Evolutionary conservation across 2,797 vertebrate genomes (phyloP), one percentile per base, ranked within the genome.

Genomic region (Peromyscus eremicus): DNA sequence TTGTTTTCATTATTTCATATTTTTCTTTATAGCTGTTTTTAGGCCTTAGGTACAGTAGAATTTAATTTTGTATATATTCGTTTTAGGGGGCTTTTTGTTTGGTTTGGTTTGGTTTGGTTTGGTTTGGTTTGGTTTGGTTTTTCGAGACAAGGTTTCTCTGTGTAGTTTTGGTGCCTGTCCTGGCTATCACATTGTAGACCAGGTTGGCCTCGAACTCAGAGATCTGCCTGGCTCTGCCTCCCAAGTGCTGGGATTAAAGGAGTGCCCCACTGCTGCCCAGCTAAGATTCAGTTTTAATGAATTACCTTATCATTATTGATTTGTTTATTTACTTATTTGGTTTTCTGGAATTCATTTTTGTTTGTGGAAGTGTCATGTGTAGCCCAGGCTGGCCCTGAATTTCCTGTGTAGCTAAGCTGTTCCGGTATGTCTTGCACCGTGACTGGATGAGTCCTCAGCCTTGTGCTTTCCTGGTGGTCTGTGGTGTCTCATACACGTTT

Each of bases 61-160:
- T 96, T 97, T 87, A 92, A 13, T 77, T 86, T 79, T 89, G 13
- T 86, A 52, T 92, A 11, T 94, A 71, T 14, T 62, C 9, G 23
- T 52, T 52, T 13, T 12, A n/a, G 10, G 10, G 10, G 49, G 49
- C 49, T 49, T 6, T 46, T 49, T 49, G 49, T 2, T 52, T n/a
- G n/a, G n/a, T n/a, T 52, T 52, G 11, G 49, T 13, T 52, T 52
- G 49, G 49, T 52, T 52, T 52, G 49, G 49, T 52, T 52, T 52
- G 43, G 43, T 46, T 52, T 52, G 11, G 49, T 13, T 52, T 52
- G 49, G 49, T 52, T 52, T 52, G 49, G 49, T 52, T 52, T 52
- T 52, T 52, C 5, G 49, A 52, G 49, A 52, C 11, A 52, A 12
- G 49, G 49, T 52, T 52, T 52, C 49, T 52, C 49, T 52, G 11